Conservation (phyloP, 2,888 invertebrate species). For the Drosophila peninsularis region DNA sequence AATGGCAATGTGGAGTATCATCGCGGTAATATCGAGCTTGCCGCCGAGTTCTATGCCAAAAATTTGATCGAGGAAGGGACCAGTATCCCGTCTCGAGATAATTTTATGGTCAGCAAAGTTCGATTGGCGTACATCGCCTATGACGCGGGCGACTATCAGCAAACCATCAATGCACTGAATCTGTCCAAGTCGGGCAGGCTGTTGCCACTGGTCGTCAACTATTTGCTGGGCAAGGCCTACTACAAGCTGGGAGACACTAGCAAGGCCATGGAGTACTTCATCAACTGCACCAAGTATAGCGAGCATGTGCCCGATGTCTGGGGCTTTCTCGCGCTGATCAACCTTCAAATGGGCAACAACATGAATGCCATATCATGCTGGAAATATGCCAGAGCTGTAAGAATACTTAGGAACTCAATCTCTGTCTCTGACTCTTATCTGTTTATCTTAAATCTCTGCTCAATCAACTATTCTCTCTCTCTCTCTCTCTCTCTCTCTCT, state of each 20-base stretch:
- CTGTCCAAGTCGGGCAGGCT: conserved; percentile 10
- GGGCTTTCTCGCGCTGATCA: conserved; percentile 76
- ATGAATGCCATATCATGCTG: conserved; percentile 74
- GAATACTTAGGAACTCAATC: conserved; percentile 8
- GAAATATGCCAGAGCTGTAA: conserved; percentile 76
- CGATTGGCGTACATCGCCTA: conserved; percentile 61
- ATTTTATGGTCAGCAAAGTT: conserved; percentile 50
- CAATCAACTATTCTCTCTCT: no score
- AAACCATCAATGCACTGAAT: conserved; percentile 38
- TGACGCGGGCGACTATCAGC: conserved; percentile 34
- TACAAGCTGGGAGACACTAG: conserved; percentile 46
- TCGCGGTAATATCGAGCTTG: conserved; percentile 34
- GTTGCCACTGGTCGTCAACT: conserved; percentile 23
- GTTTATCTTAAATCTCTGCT: no score
- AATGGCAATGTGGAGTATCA: conserved; percentile 75
- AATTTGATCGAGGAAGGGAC: not conserved
- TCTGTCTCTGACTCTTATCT: no score
- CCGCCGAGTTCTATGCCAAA: conserved; percentile 52
- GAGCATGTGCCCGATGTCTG: conserved; percentile 72
- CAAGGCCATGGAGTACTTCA: conserved; percentile 59
- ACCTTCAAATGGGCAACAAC: conserved; percentile 66
- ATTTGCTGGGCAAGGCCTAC: conserved; percentile 67
- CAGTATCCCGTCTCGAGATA: conserved; percentile 18
- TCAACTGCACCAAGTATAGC: conserved; percentile 49
- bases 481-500: no score